Evolutionary conservation across 2,888 invertebrate species (phyloP).

Genomic region (Xanthia togata): DNA sequence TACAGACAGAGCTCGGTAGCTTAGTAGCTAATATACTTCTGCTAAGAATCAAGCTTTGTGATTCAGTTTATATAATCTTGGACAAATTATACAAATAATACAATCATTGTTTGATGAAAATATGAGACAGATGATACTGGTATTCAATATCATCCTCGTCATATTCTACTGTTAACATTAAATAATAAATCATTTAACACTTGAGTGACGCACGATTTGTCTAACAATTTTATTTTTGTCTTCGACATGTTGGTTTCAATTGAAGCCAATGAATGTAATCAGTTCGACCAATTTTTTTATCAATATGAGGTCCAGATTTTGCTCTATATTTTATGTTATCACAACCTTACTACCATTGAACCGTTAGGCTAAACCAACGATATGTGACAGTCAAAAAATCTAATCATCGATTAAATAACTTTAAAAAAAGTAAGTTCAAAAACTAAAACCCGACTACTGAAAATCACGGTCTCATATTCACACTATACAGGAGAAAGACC

Average conservation of each 20-base stretch:
- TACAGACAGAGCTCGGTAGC: background rate
- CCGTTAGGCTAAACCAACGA: background rate
- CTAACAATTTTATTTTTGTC: constrained; percentile 78
- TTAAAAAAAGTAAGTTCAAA: too few species aligned
- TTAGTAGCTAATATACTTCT: constrained; percentile 5
- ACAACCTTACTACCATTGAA: background rate
- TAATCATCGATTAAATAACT: background rate
- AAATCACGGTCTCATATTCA: too few species aligned
- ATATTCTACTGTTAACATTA: constrained; percentile 6
- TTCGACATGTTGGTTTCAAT: constrained; percentile 76
- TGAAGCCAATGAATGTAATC: constrained; percentile 79
- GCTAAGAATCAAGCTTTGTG: background rate
- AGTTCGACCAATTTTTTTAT: constrained; percentile 66
- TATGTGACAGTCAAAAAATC: background rate
- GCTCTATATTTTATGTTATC: constrained; percentile 18
- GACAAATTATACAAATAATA: background rate
- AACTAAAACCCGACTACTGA: too few species aligned
- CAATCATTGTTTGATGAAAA: constrained; percentile 10
- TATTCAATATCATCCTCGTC: constrained; percentile 13
- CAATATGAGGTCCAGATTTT: constrained; percentile 50
- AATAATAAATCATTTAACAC: constrained; percentile 58
- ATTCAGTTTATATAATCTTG: background rate
- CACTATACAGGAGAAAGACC: too few species aligned
- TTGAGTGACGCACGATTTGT: constrained; percentile 70
- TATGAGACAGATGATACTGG: background rate